Evolutionary conservation across 1,140 invertebrate genomes (phyloP).

Genomic region (Penaeus chinensis): DNA sequence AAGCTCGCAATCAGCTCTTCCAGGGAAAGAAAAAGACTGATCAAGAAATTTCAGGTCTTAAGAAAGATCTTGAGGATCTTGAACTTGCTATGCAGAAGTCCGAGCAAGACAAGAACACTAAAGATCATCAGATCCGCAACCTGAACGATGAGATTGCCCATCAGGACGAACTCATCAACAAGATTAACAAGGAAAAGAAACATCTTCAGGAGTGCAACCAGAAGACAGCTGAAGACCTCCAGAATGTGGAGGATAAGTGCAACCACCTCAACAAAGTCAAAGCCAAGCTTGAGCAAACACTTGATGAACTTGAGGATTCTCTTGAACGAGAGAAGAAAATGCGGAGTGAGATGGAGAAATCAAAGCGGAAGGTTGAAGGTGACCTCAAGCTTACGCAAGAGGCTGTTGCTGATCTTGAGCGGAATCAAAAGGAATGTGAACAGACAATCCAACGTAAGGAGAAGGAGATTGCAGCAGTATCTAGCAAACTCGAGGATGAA

Average conservation of each 20-base stretch:
- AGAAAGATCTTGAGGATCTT: slow-evolving; percentile 69
- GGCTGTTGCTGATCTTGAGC: slow-evolving; percentile 67
- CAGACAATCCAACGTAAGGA: slow-evolving; percentile 95
- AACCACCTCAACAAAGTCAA: slow-evolving; percentile 50
- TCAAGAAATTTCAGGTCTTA: slow-evolving; percentile 91
- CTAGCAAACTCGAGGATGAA: slow-evolving; percentile 76
- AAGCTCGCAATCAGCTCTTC: slow-evolving; percentile 80
- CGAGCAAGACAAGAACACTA: slow-evolving; percentile 68
- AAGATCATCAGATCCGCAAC: slow-evolving; percentile 53
- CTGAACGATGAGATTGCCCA: slow-evolving; percentile 54
- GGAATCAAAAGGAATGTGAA: slow-evolving; percentile 75
- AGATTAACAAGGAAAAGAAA: slow-evolving; percentile 77
- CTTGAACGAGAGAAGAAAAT: slow-evolving; percentile 53
- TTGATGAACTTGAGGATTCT: slow-evolving; percentile 50
- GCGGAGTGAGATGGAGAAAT: slow-evolving; percentile 34
- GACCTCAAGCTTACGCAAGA: slow-evolving; percentile 51
- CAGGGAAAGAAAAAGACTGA: slow-evolving; percentile 86
- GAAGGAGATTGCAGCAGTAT: slow-evolving; percentile 94
- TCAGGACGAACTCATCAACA: slow-evolving; percentile 69
- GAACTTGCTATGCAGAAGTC: slow-evolving; percentile 90
- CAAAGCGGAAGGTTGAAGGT: slow-evolving; percentile 44
- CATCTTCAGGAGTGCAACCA: slow-evolving; percentile 64
- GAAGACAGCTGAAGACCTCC: slow-evolving; percentile 71
- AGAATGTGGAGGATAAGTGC: slow-evolving; percentile 67
- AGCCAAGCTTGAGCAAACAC: slow-evolving; percentile 46